These are phyloP conservation scores for Bombus vancouverensis DNA, from an alignment of 1,140 invertebrate genomes.

Conservation along the genomic window DNA sequence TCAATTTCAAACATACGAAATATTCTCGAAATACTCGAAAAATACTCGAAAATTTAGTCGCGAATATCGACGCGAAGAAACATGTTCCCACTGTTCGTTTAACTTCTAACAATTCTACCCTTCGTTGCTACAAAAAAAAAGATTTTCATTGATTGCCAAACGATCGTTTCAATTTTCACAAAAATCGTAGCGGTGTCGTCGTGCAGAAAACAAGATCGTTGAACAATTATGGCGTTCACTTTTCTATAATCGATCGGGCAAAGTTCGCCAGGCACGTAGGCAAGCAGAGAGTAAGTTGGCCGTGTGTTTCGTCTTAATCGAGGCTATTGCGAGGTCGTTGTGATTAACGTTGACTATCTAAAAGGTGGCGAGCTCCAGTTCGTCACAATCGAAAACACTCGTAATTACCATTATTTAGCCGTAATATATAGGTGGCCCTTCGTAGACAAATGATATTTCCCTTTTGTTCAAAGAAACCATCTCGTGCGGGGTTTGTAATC, in stretches of 20 bases:
- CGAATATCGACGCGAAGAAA: no score
- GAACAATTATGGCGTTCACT: neutral
- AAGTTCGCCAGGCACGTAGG: slow-evolving; percentile 15
- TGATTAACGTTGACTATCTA: neutral
- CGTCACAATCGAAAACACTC: slow-evolving; percentile 4
- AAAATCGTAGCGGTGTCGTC: neutral
- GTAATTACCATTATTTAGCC: neutral
- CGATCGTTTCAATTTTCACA: neutral
- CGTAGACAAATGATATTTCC: neutral
- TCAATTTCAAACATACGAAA: no score
- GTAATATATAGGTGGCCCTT: neutral
- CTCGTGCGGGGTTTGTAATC: slow-evolving; percentile 17
- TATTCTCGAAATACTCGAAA: no score
- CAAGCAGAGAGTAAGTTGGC: slow-evolving; percentile 15
- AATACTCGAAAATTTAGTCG: no score
- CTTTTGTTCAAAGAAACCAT: neutral
- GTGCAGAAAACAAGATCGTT: neutral
- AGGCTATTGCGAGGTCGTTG: neutral
- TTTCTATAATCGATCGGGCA: neutral
- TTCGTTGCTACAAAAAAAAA: neutral
- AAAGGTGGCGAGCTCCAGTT: neutral
- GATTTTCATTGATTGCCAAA: neutral
- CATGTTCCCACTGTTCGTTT: no score
- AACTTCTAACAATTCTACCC: no score
- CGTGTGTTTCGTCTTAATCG: slow-evolving; percentile 39